Conservation (phyloP, 2,113 vertebrate species). For the Thymallus thymallus region DNA sequence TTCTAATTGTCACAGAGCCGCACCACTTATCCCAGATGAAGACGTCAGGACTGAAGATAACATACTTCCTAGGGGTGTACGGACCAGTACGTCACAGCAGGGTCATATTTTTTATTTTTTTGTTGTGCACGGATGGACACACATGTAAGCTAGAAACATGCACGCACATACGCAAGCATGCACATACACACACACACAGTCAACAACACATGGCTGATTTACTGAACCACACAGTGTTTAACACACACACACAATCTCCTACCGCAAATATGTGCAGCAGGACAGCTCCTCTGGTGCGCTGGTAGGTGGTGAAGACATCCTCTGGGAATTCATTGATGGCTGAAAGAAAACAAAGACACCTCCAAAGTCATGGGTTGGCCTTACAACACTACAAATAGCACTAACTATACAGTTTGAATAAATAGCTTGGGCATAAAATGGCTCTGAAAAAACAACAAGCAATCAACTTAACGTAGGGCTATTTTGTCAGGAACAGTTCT, state of each 20-base stretch:
- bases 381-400: too few relatives aligned
- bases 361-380: too few relatives aligned
- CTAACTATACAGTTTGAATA: too few relatives aligned
- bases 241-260: slow-evolving; percentile 49
- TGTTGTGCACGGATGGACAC: not conserved
- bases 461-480: too few relatives aligned
- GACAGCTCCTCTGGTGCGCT: slow-evolving; percentile 79
- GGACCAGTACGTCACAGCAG: too few relatives aligned
- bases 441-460: too few relatives aligned
- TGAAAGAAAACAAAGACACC: slow-evolving; percentile 54
- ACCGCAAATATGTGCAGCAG: slow-evolving; percentile 83
- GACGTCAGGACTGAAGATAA: not conserved
- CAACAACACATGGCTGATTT: not conserved
- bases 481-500: too few relatives aligned
- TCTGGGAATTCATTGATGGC: slow-evolving; percentile 85
- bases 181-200: slow-evolving; percentile 1
- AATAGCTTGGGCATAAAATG: too few relatives aligned
- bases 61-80: not conserved
- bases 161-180: not conserved
- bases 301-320: slow-evolving; percentile 81
- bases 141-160: not conserved
- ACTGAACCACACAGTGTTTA: not conserved
- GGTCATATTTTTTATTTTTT: too few relatives aligned
- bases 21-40: too few relatives aligned
- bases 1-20: not conserved